These are phyloP conservation scores for Enteromius thamalakanensis DNA, from an alignment of 2,797 vertebrate genomes.

Conservation along the genomic window DNA sequence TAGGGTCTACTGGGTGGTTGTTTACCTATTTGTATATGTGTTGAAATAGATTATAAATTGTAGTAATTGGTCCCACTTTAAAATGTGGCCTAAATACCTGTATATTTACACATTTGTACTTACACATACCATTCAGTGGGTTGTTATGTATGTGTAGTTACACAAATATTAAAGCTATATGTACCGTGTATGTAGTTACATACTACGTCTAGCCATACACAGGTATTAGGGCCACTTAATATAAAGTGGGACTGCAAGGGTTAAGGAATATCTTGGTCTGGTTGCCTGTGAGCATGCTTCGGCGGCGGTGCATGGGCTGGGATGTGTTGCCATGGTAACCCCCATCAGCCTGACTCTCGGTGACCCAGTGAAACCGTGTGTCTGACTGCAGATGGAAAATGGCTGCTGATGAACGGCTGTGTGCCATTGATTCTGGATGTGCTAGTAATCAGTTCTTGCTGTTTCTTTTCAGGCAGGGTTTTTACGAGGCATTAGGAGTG, in stretches of 20 bases:
- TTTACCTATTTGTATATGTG: neutral
- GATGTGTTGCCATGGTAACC: conserved; percentile 83
- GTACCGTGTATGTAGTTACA: too few relatives aligned
- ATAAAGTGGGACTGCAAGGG: neutral
- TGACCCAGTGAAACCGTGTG: conserved; percentile 70
- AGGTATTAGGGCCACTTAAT: too few relatives aligned
- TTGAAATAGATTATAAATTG: too few relatives aligned
- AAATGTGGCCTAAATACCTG: too few relatives aligned
- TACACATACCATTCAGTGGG: too few relatives aligned
- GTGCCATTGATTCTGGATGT: conserved; percentile 18
- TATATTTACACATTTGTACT: too few relatives aligned
- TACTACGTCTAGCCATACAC: too few relatives aligned
- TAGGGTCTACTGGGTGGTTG: neutral
- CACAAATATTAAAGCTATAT: too few relatives aligned
- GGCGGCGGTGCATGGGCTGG: conserved; percentile 73
- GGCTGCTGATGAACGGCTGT: conserved; percentile 22
- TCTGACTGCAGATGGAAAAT: conserved; percentile 55
- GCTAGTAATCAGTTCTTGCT: conserved; percentile 17
- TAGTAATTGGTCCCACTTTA: too few relatives aligned
- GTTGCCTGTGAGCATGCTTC: neutral
- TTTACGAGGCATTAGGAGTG: neutral
- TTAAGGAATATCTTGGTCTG: conserved; percentile 10
- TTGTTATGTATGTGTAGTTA: too few relatives aligned
- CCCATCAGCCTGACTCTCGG: conserved; percentile 69
- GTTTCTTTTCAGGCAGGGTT: neutral